Percentiles rank a stretch among this genome's conserved stretches.
phyloP scores from a whole-genome alignment of 2,113 vertebrate genomes.

The Labeo catla region DNA sequence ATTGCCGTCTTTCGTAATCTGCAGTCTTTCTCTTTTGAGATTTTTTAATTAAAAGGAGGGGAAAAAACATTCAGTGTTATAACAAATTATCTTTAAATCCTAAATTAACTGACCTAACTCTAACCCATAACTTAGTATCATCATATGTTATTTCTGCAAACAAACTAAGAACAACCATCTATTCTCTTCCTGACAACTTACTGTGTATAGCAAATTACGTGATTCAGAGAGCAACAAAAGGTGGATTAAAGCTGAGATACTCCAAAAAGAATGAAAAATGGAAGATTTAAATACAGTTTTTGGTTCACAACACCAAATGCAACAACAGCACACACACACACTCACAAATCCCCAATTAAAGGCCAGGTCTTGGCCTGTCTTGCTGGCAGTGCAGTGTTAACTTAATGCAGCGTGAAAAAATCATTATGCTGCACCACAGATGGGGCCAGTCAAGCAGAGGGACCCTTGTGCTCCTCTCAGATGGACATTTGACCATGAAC shows the following conservation, averaged over 20 bases:
- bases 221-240: background rate
- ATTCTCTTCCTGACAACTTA: background rate
- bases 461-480: conserved; percentile 78
- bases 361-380: conserved; percentile 74
- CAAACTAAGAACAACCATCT: background rate
- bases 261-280: conserved; percentile 4
- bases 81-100: background rate
- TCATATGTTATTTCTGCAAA: background rate
- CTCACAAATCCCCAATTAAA: conserved; percentile 74
- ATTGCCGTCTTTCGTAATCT: no score
- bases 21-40: no score
- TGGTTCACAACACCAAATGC: conserved; percentile 30
- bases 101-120: background rate
- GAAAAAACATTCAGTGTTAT: background rate
- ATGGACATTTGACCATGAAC: conserved; percentile 64
- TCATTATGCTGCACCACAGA: conserved; percentile 85
- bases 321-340: conserved; percentile 24
- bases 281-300: background rate
- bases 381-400: conserved; percentile 79
- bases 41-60: no score
- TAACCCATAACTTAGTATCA: background rate
- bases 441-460: conserved; percentile 81
- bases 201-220: background rate
- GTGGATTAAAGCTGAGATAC: background rate
- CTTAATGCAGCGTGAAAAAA: conserved; percentile 85